Percentiles rank a stretch among this genome's conserved stretches.
Evolutionary conservation across 2,888 invertebrate genomes (phyloP).

Genomic region (Alentia gelatinosa): DNA sequence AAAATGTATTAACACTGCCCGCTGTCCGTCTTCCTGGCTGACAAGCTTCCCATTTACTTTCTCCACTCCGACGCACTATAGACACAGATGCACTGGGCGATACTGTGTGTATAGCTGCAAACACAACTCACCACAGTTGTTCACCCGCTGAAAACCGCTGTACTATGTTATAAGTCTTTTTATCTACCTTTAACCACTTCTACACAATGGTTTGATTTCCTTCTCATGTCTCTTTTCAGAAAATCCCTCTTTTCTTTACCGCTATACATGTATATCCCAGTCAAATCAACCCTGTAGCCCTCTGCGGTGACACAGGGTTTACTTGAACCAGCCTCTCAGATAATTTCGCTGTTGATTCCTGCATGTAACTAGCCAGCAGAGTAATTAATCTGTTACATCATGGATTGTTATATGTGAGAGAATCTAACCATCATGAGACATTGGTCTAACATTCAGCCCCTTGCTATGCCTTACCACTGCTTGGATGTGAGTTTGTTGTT

Average conservation of each 20-base stretch:
- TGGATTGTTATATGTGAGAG: not conserved
- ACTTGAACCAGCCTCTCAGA: not conserved
- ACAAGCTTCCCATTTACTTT: not conserved
- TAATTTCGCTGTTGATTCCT: not conserved
- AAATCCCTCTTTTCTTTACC: not conserved
- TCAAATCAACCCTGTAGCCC: not conserved
- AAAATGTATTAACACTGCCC: no score
- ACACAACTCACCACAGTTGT: not conserved
- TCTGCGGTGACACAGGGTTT: not conserved
- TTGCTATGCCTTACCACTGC: no score
- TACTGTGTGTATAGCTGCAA: not conserved
- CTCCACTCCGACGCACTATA: not conserved
- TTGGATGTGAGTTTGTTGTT: no score
- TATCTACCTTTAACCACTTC: not conserved
- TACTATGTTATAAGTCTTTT: no score
- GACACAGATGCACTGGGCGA: not conserved
- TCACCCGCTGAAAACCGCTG: not conserved
- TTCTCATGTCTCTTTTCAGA: not conserved
- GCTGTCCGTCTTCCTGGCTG: not conserved
- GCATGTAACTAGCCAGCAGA: not conserved
- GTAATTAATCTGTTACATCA: not conserved
- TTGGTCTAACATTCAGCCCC: not conserved
- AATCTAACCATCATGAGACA: not conserved
- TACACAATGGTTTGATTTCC: not conserved
- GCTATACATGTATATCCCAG: not conserved